phyloP scores from a whole-genome alignment of 1,140 invertebrate species.

The Gryllus bimaculatus region DNA sequence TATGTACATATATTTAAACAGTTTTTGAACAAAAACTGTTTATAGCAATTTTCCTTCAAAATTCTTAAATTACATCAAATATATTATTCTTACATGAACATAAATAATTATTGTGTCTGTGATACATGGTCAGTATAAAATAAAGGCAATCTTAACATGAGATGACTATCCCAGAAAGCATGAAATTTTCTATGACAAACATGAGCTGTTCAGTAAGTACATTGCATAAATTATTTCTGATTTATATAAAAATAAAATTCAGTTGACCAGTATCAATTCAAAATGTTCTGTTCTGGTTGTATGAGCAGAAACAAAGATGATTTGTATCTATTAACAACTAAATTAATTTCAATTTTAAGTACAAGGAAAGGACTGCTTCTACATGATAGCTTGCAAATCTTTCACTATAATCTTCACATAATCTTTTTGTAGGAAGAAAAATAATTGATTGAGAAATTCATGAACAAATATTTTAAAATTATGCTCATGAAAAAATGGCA shows the following conservation, averaged over 20 bases:
- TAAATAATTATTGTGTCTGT: conserved; percentile 2
- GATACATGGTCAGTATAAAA: not conserved
- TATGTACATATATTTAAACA: not conserved
- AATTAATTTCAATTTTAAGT: too few species aligned
- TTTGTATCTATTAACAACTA: too few species aligned
- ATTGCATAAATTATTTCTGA: not conserved
- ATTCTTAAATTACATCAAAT: not conserved
- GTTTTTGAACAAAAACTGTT: conserved; percentile 6
- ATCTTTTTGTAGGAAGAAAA: not conserved
- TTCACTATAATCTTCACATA: not conserved
- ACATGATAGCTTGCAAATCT: not conserved
- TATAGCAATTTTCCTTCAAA: not conserved
- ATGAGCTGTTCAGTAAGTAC: not conserved
- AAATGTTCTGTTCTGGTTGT: not conserved
- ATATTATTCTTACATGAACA: not conserved
- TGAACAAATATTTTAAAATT: not conserved
- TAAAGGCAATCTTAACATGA: not conserved
- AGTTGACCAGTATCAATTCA: not conserved
- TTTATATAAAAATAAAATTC: too few species aligned
- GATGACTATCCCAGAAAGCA: not conserved
- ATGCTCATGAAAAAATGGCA: not conserved
- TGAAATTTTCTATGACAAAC: not conserved
- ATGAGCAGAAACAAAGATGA: not conserved
- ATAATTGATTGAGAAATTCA: not conserved
- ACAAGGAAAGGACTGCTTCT: not conserved